Conservation (phyloP, 2,797 vertebrate genomes). For the Distichodus sexfasciatus region DNA sequence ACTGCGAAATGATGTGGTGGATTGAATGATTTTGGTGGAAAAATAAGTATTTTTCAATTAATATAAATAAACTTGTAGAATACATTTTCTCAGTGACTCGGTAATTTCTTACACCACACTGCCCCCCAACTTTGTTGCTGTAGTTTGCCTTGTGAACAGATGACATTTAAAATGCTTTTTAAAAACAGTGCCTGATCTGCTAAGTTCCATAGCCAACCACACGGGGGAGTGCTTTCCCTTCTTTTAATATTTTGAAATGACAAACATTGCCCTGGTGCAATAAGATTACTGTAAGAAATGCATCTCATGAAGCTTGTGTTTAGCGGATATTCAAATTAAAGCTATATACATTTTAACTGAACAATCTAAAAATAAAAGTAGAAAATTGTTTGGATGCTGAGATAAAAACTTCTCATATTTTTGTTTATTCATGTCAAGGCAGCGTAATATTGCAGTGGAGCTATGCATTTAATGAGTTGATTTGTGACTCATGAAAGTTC, state of each 20-base stretch:
- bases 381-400: too few relatives aligned
- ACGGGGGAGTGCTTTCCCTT: not conserved
- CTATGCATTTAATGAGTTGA: too few relatives aligned
- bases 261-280: not conserved
- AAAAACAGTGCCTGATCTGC: not conserved
- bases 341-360: too few relatives aligned
- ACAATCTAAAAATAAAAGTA: too few relatives aligned
- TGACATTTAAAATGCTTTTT: not conserved
- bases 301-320: too few relatives aligned
- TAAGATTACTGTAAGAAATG: too few relatives aligned
- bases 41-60: constrained; percentile 54
- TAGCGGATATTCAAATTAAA: too few relatives aligned
- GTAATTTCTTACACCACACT: constrained; percentile 59
- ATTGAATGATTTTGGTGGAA: constrained; percentile 54
- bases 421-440: too few relatives aligned
- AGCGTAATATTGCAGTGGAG: too few relatives aligned
- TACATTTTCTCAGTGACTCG: constrained; percentile 47
- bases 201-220: constrained; percentile 1
- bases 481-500: not conserved
- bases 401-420: too few relatives aligned
- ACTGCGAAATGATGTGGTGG: constrained; percentile 41
- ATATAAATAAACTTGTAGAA: constrained; percentile 65
- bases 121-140: constrained; percentile 45
- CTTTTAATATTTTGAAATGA: not conserved
- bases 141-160: not conserved